A percentile compares a stretch with the other conserved stretches of the same genome.
Evolutionary conservation across 2,888 invertebrate genomes (phyloP).

Genomic region (Xanthorhoe spadicearia): DNA sequence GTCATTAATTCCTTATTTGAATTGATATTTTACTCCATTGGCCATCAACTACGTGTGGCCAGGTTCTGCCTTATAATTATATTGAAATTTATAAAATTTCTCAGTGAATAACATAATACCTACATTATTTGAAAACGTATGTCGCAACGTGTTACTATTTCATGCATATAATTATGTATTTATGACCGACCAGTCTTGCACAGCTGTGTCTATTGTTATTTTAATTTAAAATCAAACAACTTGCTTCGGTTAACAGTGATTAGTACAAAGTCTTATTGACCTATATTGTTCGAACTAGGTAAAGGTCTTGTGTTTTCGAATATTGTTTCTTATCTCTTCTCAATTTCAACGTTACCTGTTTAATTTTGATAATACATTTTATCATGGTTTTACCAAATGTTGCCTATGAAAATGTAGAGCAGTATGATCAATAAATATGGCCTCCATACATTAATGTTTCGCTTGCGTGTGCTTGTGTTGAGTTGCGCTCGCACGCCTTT

Average conservation of each 20-base stretch:
- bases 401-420: too few species aligned
- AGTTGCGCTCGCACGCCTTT: too few species aligned
- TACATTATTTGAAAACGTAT: neutral
- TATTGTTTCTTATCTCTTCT: neutral
- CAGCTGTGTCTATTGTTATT: slow-evolving; percentile 29
- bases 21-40: too few species aligned
- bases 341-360: neutral
- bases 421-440: too few species aligned
- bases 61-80: too few species aligned
- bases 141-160: slow-evolving; percentile 5
- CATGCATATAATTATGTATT: slow-evolving; percentile 15
- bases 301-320: neutral
- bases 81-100: too few species aligned
- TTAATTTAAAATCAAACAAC: slow-evolving; percentile 5
- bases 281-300: slow-evolving; percentile 1
- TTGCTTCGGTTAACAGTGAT: slow-evolving; percentile 18
- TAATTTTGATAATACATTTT: too few species aligned
- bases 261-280: slow-evolving; percentile 1
- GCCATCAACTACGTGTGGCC: too few species aligned
- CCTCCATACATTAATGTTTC: too few species aligned
- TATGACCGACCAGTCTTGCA: neutral
- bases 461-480: too few species aligned
- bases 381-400: too few species aligned
- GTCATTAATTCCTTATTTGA: neutral
- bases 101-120: too few species aligned